Evolutionary conservation across 2,888 invertebrate species (phyloP), one percentile per base, ranked within the genome.

Genomic region (Fragum fragum): DNA sequence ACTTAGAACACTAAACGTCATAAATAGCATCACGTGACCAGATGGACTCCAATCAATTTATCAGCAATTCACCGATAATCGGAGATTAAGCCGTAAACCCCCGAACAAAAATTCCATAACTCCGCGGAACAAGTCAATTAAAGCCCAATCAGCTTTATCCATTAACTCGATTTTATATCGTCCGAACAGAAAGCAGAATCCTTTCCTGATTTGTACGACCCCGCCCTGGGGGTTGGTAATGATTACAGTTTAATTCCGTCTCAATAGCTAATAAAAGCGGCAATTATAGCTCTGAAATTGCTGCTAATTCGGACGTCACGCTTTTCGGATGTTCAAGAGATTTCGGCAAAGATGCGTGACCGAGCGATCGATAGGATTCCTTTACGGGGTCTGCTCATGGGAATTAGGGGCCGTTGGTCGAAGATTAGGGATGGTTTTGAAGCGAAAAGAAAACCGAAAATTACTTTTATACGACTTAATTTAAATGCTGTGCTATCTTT

Each of bases 301-400:
- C 47, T 73, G 77, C 79, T 81, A 86, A 86, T 86, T 81, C 78
- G 61, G 57, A 52, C 81, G 86, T 86, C 86, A 86, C 69, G 86
- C 70, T 63, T 52, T 79, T 57, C 52, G 57, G 59, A 59, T 36
- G 61, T 80, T 80, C 85, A 82, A 74, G 73, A 73, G 77, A 52
- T 68, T 66, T 63, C 61, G 72, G 29, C 81, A 81, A 29, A 71
- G 78, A 78, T 23, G 61, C 84, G 42, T 77, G 69, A 72, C 76
- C 39, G 11, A 55, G 6, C 68, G 57, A n/a, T 32, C 69, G 81
- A 81, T 81, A 72, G 66, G 39, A 47, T 66, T 23, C 77, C 66
- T 81, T 81, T 81, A 74, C 75, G 28, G 57, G 55, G 32, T 29
- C 42, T 42, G 66, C 66, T 66, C 66, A 66, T 66, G 66, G 66